Evolutionary conservation across 2,888 invertebrate genomes (phyloP).

Genomic region (Mythimna ferrago): DNA sequence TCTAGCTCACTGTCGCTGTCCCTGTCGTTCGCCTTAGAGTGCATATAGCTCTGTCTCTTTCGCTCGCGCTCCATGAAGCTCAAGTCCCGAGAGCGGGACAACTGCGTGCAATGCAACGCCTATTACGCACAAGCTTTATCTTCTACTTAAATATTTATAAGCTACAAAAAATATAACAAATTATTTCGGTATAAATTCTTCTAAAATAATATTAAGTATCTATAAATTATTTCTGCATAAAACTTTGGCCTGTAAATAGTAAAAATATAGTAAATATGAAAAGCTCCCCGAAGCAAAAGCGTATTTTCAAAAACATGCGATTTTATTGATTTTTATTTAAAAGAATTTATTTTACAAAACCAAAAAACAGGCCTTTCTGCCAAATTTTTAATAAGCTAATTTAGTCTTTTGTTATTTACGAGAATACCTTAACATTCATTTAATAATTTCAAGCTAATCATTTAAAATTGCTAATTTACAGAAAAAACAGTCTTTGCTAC

Average conservation of each 20-base stretch:
- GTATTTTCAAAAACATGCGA: conserved; percentile 51
- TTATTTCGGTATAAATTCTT: conserved; percentile 31
- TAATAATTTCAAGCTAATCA: neutral
- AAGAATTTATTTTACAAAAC: neutral
- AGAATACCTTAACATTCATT: conserved; percentile 11
- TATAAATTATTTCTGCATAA: conserved; percentile 38
- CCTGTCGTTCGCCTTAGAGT: conserved; percentile 91
- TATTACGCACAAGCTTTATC: conserved; percentile 73
- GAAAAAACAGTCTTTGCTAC: neutral
- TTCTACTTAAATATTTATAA: conserved; percentile 54
- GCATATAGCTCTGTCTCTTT: conserved; percentile 89
- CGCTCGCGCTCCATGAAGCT: conserved; percentile 89
- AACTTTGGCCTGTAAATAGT: conserved; percentile 40
- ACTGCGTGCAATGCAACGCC: conserved; percentile 87
- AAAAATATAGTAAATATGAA: conserved; percentile 45
- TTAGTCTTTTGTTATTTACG: neutral
- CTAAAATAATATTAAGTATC: conserved; percentile 6
- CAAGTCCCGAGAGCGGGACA: conserved; percentile 87
- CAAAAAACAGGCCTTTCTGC: neutral
- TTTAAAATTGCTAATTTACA: conserved; percentile 28
- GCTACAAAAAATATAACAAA: conserved; percentile 49
- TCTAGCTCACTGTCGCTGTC: conserved; percentile 98
- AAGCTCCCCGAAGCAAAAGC: conserved; percentile 62
- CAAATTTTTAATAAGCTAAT: neutral
- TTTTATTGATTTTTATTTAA: neutral